phyloP scores from a whole-genome alignment of 2,113 vertebrate species.

The Phoxinus phoxinus region DNA sequence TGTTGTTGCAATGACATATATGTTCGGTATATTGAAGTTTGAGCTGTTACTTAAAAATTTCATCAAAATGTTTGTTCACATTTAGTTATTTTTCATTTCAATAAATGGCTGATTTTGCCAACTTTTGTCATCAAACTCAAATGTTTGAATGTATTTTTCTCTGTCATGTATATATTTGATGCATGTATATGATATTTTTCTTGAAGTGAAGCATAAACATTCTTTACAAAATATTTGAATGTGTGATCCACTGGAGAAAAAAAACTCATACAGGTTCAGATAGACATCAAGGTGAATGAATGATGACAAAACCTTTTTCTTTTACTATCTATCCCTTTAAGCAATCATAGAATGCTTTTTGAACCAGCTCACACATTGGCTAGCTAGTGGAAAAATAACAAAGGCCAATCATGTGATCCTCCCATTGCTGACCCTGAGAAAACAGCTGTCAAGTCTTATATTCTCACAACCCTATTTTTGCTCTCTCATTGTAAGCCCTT shows the following conservation, averaged over 20 bases:
- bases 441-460: conserved; percentile 11
- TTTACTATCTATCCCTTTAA: not conserved
- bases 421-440: conserved; percentile 1
- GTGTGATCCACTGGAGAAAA: not conserved
- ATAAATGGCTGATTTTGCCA: conserved; percentile 74
- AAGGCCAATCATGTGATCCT: not conserved
- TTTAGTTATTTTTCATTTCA: conserved; percentile 72
- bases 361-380: not conserved
- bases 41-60: conserved; percentile 54
- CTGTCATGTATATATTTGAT: not conserved
- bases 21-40: conserved; percentile 52
- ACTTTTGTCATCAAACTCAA: conserved; percentile 51
- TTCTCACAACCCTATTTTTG: not conserved
- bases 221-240: not conserved
- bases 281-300: not conserved
- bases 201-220: not conserved
- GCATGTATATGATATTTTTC: not conserved
- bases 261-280: not conserved
- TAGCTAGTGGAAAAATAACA: not conserved
- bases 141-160: conserved; percentile 26
- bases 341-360: not conserved
- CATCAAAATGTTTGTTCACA: conserved; percentile 51
- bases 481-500: conserved; percentile 12
- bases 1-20: conserved; percentile 41
- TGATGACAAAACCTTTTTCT: not conserved